Evolutionary conservation across 53 echinoderm and acorn worm species (phyloP).

Genomic region (Hippasteria phrygiana): DNA sequence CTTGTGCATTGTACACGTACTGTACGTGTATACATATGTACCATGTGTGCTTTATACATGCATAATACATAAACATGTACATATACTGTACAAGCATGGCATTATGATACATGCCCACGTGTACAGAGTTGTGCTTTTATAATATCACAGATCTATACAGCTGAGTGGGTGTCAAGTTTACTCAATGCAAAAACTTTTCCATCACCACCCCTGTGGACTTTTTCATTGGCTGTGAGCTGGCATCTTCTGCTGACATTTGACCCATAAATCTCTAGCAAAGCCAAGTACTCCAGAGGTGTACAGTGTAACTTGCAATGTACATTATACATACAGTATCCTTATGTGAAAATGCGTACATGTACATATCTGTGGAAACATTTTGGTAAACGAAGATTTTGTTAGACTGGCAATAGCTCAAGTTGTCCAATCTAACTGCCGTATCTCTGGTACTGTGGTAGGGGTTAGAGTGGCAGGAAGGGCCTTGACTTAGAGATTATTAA

Average conservation of each 20-base stretch:
- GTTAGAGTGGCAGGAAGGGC: too few species aligned
- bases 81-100: neutral
- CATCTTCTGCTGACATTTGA: neutral
- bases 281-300: too few species aligned
- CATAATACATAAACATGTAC: neutral
- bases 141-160: neutral
- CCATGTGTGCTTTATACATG: neutral
- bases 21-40: neutral
- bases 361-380: too few species aligned
- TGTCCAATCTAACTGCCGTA: too few species aligned
- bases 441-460: too few species aligned
- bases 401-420: too few species aligned
- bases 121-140: neutral
- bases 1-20: neutral
- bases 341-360: too few species aligned
- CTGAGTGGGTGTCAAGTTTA: neutral
- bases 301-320: too few species aligned
- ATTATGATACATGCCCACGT: neutral
- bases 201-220: neutral
- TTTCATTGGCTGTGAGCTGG: neutral
- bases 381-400: too few species aligned
- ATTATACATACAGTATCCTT: too few species aligned
- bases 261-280: neutral
- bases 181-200: constrained; percentile 17
- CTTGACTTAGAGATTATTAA: too few species aligned